Percentiles rank a stretch among this genome's conserved stretches.
These are phyloP conservation scores for Sylvietta virens DNA, from an alignment of 2,113 vertebrate species.

Conservation along the genomic window DNA sequence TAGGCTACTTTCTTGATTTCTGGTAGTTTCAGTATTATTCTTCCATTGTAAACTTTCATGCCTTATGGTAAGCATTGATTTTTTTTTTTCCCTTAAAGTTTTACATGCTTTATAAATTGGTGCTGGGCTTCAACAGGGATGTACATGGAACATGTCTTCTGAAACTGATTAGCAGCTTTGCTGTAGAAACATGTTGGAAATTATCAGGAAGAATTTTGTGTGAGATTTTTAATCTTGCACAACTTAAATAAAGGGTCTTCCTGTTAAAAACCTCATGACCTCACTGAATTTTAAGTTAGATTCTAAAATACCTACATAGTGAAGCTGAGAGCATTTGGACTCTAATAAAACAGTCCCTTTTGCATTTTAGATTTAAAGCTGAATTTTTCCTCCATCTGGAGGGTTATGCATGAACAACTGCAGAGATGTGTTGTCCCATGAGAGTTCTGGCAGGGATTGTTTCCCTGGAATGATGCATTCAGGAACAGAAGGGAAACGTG, in stretches of 20 bases:
- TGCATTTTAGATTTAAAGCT: not conserved
- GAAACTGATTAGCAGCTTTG: not conserved
- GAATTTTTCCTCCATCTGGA: not conserved
- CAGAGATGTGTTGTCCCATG: not conserved
- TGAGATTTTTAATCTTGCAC: not conserved
- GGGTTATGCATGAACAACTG: not conserved
- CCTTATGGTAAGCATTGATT: not conserved
- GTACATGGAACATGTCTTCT: not conserved
- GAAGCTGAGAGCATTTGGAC: not conserved
- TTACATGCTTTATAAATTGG: not conserved
- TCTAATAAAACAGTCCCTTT: not conserved
- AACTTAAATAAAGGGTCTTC: not conserved
- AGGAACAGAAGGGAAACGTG: not conserved
- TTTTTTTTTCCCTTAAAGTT: not conserved
- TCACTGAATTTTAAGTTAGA: not conserved
- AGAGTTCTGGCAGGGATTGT: not conserved
- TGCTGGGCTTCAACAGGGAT: not conserved
- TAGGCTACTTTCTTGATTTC: not conserved
- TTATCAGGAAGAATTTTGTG: not conserved
- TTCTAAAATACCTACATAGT: not conserved
- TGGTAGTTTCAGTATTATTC: not conserved
- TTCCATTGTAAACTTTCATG: not conserved
- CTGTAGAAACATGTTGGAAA: not conserved
- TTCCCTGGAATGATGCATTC: not conserved
- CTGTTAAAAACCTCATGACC: not conserved